Evolutionary conservation across 2,888 invertebrate species (phyloP).

Genomic region (Tipula helvola): DNA sequence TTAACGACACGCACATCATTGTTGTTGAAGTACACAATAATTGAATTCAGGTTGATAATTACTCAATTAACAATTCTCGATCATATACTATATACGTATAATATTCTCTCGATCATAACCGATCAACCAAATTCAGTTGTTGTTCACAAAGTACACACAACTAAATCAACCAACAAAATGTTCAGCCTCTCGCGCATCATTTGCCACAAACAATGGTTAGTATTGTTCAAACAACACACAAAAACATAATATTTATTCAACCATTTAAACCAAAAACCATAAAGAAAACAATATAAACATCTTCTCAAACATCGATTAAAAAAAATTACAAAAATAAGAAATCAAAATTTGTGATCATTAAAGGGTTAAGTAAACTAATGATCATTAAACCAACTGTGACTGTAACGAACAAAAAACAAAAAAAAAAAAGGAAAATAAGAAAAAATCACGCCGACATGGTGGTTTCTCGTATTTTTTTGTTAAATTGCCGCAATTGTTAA

Average conservation of each 20-base stretch:
- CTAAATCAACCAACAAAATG: background rate
- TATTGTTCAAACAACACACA: background rate
- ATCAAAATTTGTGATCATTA: background rate
- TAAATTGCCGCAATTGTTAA: conserved; percentile 4
- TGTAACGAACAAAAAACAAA: background rate
- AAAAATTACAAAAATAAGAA: background rate
- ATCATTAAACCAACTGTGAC: conserved; percentile 9
- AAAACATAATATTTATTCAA: background rate
- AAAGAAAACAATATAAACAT: background rate
- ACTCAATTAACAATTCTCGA: background rate
- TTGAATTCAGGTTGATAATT: background rate
- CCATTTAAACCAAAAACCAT: background rate
- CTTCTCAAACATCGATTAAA: conserved; percentile 6
- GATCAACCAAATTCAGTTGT: background rate
- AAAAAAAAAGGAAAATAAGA: background rate
- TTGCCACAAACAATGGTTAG: conserved; percentile 7
- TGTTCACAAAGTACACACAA: background rate
- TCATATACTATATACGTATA: background rate
- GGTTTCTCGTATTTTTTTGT: background rate
- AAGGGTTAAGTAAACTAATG: conserved; percentile 4
- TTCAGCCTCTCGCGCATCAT: background rate
- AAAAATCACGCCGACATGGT: conserved; percentile 9
- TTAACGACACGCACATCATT: background rate
- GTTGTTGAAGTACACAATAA: background rate
- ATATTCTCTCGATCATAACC: background rate